phyloP scores from a whole-genome alignment of 1,140 invertebrate species.

The Stratiolaelaps scimitus region DNA sequence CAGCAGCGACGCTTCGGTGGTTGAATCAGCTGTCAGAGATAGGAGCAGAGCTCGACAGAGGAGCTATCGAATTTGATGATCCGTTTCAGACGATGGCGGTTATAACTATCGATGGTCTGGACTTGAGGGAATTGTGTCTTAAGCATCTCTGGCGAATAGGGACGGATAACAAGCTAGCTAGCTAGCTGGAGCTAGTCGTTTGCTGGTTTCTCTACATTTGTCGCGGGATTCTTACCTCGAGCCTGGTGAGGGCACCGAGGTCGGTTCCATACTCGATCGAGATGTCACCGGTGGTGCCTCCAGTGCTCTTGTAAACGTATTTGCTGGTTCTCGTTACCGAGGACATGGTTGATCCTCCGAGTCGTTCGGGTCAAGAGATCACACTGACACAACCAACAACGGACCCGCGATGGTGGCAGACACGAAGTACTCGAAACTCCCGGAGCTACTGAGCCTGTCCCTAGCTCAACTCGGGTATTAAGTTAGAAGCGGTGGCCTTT shows the following conservation, averaged over 20 bases:
- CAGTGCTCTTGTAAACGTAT: constrained; percentile 70
- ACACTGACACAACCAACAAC: constrained; percentile 25
- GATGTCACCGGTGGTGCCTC: constrained; percentile 62
- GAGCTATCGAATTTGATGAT: too few relatives aligned
- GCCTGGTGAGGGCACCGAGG: constrained; percentile 72
- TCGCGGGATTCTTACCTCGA: constrained; percentile 60
- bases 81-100: too few relatives aligned
- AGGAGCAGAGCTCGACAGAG: too few relatives aligned
- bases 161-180: too few relatives aligned
- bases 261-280: constrained; percentile 85
- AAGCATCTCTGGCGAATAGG: too few relatives aligned
- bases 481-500: constrained; percentile 29
- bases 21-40: too few relatives aligned
- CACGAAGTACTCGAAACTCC: constrained; percentile 28
- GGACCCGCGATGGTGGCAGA: constrained; percentile 14
- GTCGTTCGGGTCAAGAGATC: constrained; percentile 24
- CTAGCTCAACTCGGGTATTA: constrained; percentile 28
- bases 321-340: constrained; percentile 59
- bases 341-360: constrained; percentile 8
- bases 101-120: not conserved
- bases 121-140: not conserved
- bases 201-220: too few relatives aligned
- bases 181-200: too few relatives aligned
- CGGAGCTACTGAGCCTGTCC: constrained; percentile 24
- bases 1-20: not conserved